phyloP scores from a whole-genome alignment of 2,888 invertebrate genomes.

The Andrena bicolor region DNA sequence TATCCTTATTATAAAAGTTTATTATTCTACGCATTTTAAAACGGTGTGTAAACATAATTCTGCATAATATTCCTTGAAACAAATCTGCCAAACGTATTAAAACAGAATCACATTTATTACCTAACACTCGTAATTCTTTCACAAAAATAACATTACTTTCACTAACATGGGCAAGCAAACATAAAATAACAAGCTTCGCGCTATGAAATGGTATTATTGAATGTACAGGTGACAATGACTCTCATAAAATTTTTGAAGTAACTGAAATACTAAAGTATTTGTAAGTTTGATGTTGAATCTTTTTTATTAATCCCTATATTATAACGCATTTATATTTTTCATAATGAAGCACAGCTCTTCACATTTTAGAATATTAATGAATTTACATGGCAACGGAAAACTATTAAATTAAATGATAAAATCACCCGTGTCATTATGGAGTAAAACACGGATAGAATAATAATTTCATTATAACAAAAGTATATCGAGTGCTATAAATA shows the following conservation, averaged over 20 bases:
- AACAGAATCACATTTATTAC: slow-evolving; percentile 6
- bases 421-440: background rate
- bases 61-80: background rate
- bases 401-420: background rate
- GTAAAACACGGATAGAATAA: background rate
- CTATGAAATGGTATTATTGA: background rate
- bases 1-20: background rate
- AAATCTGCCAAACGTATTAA: background rate
- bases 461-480: background rate
- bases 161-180: too few species aligned
- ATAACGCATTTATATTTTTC: background rate
- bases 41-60: background rate
- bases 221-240: background rate
- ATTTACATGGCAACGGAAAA: background rate
- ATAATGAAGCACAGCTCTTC: background rate
- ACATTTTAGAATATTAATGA: background rate
- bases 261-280: too few species aligned
- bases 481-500: background rate
- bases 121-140: slow-evolving; percentile 10
- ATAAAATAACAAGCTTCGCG: background rate
- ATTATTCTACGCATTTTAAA: background rate
- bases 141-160: background rate
- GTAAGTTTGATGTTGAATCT: too few species aligned
- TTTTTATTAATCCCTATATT: too few species aligned
- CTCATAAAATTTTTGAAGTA: background rate